A percentile compares a stretch with the other conserved stretches of the same genome.
Conservation (phyloP, 2,113 vertebrate species). For the Dicentrarchus labrax region DNA sequence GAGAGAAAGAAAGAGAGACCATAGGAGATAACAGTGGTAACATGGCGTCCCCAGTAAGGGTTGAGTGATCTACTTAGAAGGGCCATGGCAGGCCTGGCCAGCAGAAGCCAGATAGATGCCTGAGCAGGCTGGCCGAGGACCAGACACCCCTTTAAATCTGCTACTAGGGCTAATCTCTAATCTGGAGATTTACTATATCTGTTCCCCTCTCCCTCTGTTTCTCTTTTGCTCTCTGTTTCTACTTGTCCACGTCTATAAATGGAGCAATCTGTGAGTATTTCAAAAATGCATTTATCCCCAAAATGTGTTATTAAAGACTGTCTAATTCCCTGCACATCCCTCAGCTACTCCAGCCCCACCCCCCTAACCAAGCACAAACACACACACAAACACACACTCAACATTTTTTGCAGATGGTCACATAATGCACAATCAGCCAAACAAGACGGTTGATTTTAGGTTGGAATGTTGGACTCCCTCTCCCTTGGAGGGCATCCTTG, state of each 20-base stretch:
- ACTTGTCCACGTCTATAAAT: slow-evolving; percentile 81
- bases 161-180: slow-evolving; percentile 87
- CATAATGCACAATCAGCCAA: slow-evolving; percentile 86
- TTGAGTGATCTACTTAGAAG: slow-evolving; percentile 80
- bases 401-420: slow-evolving; percentile 80
- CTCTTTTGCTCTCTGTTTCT: slow-evolving; percentile 60
- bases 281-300: slow-evolving; percentile 81
- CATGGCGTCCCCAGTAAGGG: slow-evolving; percentile 62
- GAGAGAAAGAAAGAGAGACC: slow-evolving; percentile 38
- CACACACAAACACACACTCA: slow-evolving; percentile 38
- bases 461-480: slow-evolving; percentile 72
- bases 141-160: slow-evolving; percentile 85
- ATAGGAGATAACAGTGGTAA: slow-evolving; percentile 50
- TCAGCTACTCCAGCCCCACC: slow-evolving; percentile 53
- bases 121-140: slow-evolving; percentile 80
- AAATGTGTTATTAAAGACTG: slow-evolving; percentile 85
- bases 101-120: slow-evolving; percentile 84
- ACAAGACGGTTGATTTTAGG: slow-evolving; percentile 84
- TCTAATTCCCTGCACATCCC: slow-evolving; percentile 75
- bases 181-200: slow-evolving; percentile 87
- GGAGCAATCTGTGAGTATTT: slow-evolving; percentile 84
- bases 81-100: slow-evolving; percentile 70
- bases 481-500: slow-evolving; percentile 73
- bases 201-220: slow-evolving; percentile 69
- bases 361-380: slow-evolving; percentile 39